These are phyloP conservation scores for Belonocnema kinseyi DNA, from an alignment of 1,140 invertebrate species.

Conservation along the genomic window DNA sequence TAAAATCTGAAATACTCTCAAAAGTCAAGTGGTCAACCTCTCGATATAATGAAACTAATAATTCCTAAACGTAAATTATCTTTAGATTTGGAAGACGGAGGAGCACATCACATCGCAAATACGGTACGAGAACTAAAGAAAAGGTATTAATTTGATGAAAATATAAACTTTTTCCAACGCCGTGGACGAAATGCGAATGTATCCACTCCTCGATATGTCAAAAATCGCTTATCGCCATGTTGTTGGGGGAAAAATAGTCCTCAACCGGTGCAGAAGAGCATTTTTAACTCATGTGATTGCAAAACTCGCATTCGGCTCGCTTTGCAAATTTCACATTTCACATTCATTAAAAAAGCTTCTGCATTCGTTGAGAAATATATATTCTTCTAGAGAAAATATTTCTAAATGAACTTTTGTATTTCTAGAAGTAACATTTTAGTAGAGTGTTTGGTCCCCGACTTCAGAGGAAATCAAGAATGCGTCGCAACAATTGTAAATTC, in stretches of 20 bases:
- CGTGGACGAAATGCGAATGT: too few species aligned
- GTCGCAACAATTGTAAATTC: constrained; percentile 87
- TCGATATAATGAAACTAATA: background rate
- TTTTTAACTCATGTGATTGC: too few species aligned
- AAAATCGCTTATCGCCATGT: too few species aligned
- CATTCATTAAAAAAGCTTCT: too few species aligned
- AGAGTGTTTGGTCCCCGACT: constrained; percentile 98
- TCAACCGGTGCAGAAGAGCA: too few species aligned
- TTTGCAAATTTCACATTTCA: too few species aligned
- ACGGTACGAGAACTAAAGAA: constrained; percentile 89
- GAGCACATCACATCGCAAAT: constrained; percentile 92
- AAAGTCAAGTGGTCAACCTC: too few species aligned
- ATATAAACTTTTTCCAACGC: constrained; percentile 7
- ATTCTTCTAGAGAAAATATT: constrained; percentile 1
- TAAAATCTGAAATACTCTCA: too few species aligned
- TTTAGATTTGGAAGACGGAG: constrained; percentile 92
- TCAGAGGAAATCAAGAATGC: constrained; percentile 87
- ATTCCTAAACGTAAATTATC: constrained; percentile 43
- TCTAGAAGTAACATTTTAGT: constrained; percentile 90
- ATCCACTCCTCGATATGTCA: too few species aligned
- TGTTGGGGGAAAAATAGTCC: too few species aligned
- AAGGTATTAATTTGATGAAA: constrained; percentile 71
- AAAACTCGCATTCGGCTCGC: too few species aligned
- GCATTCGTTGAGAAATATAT: too few species aligned
- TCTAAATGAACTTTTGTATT: constrained; percentile 40